Percentiles rank a stretch among this genome's conserved stretches.
These are phyloP conservation scores for Andrena flavipes DNA, from an alignment of 2,888 invertebrate species.

Conservation along the genomic window DNA sequence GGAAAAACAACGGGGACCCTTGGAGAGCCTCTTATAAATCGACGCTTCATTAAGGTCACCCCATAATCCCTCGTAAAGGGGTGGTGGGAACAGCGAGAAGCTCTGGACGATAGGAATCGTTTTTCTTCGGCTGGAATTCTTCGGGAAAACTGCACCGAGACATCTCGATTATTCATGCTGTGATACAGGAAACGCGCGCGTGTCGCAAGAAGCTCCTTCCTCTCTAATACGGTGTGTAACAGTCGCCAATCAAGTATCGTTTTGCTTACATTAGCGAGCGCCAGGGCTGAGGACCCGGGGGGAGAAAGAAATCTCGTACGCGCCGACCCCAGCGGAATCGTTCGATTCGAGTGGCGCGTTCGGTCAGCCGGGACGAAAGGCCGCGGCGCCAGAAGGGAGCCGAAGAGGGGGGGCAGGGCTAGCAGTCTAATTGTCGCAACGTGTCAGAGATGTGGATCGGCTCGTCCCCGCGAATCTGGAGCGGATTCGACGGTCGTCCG, in stretches of 20 bases:
- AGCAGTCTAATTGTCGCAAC: conserved; percentile 35
- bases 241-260: conserved; percentile 3
- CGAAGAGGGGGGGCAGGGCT: background rate
- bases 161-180: background rate
- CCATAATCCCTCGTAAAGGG: too few relatives aligned
- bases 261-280: background rate
- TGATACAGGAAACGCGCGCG: conserved; percentile 6
- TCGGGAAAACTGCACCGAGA: background rate
- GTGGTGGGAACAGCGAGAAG: background rate
- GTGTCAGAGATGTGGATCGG: conserved; percentile 45
- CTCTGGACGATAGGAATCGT: background rate
- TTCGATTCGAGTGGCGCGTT: too few relatives aligned
- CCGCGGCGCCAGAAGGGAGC: too few relatives aligned
- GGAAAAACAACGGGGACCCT: conserved; percentile 58
- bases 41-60: background rate
- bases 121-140: too few relatives aligned
- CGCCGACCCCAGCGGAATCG: background rate
- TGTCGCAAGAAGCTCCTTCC: background rate
- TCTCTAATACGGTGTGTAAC: background rate
- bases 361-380: too few relatives aligned
- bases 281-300: background rate
- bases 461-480: conserved; percentile 73
- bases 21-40: conserved; percentile 32
- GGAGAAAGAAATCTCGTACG: background rate
- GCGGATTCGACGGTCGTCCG: conserved; percentile 77